Evolutionary conservation across 1,140 invertebrate genomes (phyloP), one percentile per base, ranked within the genome.

Genomic region (Dermatophagoides farinae): DNA sequence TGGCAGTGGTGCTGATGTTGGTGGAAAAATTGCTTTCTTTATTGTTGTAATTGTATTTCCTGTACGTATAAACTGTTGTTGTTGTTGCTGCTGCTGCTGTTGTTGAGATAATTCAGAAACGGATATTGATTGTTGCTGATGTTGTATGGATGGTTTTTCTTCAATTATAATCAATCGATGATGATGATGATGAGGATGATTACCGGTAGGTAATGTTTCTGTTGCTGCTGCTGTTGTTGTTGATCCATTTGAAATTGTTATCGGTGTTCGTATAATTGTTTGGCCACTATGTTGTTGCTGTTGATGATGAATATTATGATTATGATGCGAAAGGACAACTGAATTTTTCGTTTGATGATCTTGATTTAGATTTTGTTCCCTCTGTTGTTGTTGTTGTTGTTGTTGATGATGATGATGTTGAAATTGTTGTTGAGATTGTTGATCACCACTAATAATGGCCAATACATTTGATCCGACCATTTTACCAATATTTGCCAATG

Each of bases 161-260:
- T 55, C 53, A 55, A 55, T 55, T n/a, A 55, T 55, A 20, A 55
- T 55, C 53, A 55, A 25, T 14, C 53, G 53, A 18, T 14, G 14
- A 14, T 31, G 53, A 25, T 55, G 53, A 31, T 31, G 31, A 31
- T 31, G 2, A 31, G 2, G 2, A 31, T 31, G 2, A 31, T 31
- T 31, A 31, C 31, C 31, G 31, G 31, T 31, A n/a, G n/a, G n/a
- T n/a, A n/a, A n/a, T 31, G 31, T 31, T 31, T 31, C 31, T 8
- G 31, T 4, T 31, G 2, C 31, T 31, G n/a, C n/a, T n/a, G n/a
- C n/a, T n/a, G n/a, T n/a, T n/a, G n/a, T n/a, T n/a, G n/a, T n/a
- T n/a, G 8, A 31, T 4, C 31, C 31, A 31, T 8, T 31, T 31
- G 2, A 8, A 4, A 31, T 31, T 8, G 31, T 4, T 4, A 31